Conservation (phyloP, 2,113 vertebrate genomes). For the Phylloscopus trochiloides region DNA sequence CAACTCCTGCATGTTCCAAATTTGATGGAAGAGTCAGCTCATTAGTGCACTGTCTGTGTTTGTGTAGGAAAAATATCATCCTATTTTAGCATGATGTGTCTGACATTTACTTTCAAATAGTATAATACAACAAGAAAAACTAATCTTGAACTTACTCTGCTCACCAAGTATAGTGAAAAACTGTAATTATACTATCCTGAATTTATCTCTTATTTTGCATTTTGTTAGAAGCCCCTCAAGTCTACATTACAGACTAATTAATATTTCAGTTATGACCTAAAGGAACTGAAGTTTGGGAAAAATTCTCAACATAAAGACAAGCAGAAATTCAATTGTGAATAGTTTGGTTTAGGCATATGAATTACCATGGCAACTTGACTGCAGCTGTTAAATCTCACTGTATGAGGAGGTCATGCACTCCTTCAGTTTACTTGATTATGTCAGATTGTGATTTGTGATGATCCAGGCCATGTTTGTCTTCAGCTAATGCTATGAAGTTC, state of each 20-base stretch:
- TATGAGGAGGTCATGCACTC: not conserved
- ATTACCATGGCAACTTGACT: not conserved
- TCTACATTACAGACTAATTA: not conserved
- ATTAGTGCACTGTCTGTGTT: conserved; percentile 51
- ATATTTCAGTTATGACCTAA: conserved; percentile 23
- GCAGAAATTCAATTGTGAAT: not conserved
- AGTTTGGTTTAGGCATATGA: not conserved
- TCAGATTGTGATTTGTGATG: not conserved
- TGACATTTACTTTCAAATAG: conserved; percentile 70
- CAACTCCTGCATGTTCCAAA: conserved; percentile 27
- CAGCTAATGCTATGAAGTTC: not conserved
- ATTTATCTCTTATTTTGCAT: not conserved
- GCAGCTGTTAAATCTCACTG: not conserved
- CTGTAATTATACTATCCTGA: conserved; percentile 53
- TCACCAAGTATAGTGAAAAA: conserved; percentile 32
- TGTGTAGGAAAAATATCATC: conserved; percentile 49
- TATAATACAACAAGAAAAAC: conserved; percentile 53
- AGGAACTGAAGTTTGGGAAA: not conserved
- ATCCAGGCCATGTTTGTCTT: not conserved
- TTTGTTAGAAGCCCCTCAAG: not conserved
- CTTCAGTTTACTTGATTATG: not conserved
- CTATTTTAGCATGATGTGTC: conserved; percentile 43
- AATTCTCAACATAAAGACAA: not conserved
- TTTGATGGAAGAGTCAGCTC: conserved; percentile 58
- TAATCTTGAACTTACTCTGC: conserved; percentile 35